Evolutionary conservation across 1,140 invertebrate genomes (phyloP).

Genomic region (Drosophila melanogaster): DNA sequence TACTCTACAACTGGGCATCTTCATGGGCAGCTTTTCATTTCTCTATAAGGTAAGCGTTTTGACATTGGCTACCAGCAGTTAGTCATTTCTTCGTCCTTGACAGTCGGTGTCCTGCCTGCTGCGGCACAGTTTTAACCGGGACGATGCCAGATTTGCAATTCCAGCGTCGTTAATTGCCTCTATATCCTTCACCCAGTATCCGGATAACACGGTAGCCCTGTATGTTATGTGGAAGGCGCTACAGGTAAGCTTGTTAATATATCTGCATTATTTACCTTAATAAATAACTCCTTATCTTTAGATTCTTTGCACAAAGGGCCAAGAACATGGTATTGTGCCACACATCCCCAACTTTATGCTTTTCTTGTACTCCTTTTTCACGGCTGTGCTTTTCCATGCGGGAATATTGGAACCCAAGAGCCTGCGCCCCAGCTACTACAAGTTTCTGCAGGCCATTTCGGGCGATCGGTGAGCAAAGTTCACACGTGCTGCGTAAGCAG

Average conservation of each 20-base stretch:
- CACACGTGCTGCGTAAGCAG: background rate
- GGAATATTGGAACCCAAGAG: slow-evolving; percentile 92
- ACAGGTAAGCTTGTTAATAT: slow-evolving; percentile 85
- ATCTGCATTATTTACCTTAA: background rate
- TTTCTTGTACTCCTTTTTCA: slow-evolving; percentile 92
- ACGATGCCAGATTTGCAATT: slow-evolving; percentile 87
- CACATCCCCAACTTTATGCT: slow-evolving; percentile 87
- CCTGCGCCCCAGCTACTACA: slow-evolving; percentile 93
- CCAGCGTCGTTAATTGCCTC: slow-evolving; percentile 88
- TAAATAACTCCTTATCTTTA: slow-evolving; percentile 46
- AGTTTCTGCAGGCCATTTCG: slow-evolving; percentile 91
- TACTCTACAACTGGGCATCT: slow-evolving; percentile 87
- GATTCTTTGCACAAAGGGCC: slow-evolving; percentile 87
- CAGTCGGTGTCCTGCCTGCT: slow-evolving; percentile 87
- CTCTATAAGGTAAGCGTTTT: slow-evolving; percentile 86
- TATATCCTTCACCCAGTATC: slow-evolving; percentile 87
- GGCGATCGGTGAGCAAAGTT: slow-evolving; percentile 88
- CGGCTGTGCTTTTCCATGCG: slow-evolving; percentile 92
- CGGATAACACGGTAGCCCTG: slow-evolving; percentile 88
- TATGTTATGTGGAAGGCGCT: slow-evolving; percentile 90
- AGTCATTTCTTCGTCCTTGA: background rate
- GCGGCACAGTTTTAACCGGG: slow-evolving; percentile 86
- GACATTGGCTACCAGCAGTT: background rate
- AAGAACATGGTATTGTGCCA: slow-evolving; percentile 86
- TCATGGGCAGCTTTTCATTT: slow-evolving; percentile 88